Evolutionary conservation across 2,888 invertebrate species (phyloP).

Genomic region (Amphipyra berbera): DNA sequence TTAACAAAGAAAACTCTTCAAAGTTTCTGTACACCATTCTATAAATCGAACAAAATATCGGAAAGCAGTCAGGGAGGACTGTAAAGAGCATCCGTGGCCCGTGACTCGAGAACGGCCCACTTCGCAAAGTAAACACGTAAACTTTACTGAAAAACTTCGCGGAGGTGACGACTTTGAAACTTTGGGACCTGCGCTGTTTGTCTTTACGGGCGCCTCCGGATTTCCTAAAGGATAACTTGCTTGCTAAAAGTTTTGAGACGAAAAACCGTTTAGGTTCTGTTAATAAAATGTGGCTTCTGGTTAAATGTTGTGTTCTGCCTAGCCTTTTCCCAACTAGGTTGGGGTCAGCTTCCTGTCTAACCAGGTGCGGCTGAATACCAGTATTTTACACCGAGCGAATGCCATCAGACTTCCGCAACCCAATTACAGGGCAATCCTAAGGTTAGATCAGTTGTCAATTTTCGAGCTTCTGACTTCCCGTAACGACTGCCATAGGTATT

Average conservation of each 20-base stretch:
- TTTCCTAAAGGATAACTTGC: constrained; percentile 17
- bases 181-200: constrained; percentile 54
- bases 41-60: constrained; percentile 32
- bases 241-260: constrained; percentile 20
- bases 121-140: constrained; percentile 64
- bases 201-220: constrained; percentile 50
- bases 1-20: constrained; percentile 6
- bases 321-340: no score
- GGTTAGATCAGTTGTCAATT: no score
- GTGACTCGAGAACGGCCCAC: constrained; percentile 62
- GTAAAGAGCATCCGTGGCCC: constrained; percentile 65
- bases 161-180: constrained; percentile 69
- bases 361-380: no score
- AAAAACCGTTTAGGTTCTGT: constrained; percentile 1
- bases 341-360: no score
- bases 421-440: no score
- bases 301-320: no score
- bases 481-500: no score
- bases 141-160: constrained; percentile 66
- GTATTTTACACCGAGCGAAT: no score
- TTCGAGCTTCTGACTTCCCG: no score
- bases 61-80: constrained; percentile 35
- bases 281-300: constrained; percentile 5
- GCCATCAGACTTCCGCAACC: no score
- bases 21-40: constrained; percentile 27